Conservation (phyloP, 2,113 vertebrate species). For the Rhombomys opimus region DNA sequence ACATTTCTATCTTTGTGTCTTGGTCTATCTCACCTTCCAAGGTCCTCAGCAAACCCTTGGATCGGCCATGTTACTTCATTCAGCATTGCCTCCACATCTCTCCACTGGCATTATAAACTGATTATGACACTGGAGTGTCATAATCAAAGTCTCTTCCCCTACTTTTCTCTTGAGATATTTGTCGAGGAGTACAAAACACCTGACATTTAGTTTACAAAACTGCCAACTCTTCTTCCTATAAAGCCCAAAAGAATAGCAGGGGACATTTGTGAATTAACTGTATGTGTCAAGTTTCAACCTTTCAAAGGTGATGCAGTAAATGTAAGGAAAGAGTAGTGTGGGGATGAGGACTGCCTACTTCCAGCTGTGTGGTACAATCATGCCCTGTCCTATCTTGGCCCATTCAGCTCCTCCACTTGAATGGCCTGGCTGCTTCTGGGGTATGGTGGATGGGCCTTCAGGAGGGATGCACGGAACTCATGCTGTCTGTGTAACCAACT, state of each 20-base stretch:
- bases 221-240: background rate
- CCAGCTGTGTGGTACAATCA: background rate
- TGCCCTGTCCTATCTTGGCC: background rate
- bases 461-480: background rate
- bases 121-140: fast-evolving
- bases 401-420: background rate
- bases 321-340: background rate
- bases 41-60: background rate
- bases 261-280: background rate
- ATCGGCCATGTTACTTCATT: background rate
- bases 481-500: background rate
- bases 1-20: background rate
- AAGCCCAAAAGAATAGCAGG: background rate
- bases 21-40: background rate
- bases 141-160: background rate
- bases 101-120: background rate
- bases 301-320: background rate
- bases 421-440: background rate
- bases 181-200: background rate
- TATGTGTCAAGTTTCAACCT: background rate
- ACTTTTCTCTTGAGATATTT: background rate
- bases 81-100: background rate
- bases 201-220: background rate
- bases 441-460: background rate
- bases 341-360: background rate